Conservation (phyloP, 1,140 invertebrate species). For the Trigoniulus corallinus region DNA sequence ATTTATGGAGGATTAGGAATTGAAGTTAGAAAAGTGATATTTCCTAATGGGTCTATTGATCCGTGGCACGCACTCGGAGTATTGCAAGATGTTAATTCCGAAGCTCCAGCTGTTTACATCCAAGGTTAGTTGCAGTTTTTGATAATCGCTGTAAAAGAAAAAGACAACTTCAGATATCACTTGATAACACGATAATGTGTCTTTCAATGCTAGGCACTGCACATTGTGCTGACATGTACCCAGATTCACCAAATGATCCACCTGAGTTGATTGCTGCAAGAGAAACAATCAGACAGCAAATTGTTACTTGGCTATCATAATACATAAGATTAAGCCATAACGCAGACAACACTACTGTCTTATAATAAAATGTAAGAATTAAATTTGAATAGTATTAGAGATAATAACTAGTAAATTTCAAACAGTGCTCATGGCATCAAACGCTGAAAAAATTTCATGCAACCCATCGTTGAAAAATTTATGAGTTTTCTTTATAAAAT, state of each 20-base stretch:
- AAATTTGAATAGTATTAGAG: too few relatives aligned
- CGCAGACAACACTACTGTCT: too few relatives aligned
- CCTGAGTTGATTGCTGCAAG: conserved; percentile 19
- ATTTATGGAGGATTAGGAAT: conserved; percentile 27
- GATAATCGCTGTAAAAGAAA: neutral
- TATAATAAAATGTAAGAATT: too few relatives aligned
- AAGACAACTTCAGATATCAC: neutral
- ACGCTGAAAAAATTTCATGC: too few relatives aligned
- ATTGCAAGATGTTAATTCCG: conserved; percentile 14
- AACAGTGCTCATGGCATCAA: too few relatives aligned
- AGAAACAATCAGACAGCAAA: conserved; percentile 17
- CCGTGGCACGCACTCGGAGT: conserved; percentile 33
- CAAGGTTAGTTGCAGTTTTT: too few relatives aligned
- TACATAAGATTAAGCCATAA: neutral
- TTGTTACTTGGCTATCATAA: conserved; percentile 21
- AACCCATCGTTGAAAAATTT: too few relatives aligned
- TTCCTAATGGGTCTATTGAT: conserved; percentile 31
- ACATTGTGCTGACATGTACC: conserved; percentile 32
- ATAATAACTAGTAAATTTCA: too few relatives aligned
- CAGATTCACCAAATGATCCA: conserved; percentile 18
- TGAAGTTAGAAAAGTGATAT: conserved; percentile 24
- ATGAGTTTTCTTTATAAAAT: too few relatives aligned
- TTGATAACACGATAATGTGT: neutral
- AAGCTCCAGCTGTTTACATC: conserved; percentile 21
- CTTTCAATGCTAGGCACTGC: conserved; percentile 18